phyloP scores from a whole-genome alignment of 2,113 vertebrate genomes.

The Carassius gibelio region DNA sequence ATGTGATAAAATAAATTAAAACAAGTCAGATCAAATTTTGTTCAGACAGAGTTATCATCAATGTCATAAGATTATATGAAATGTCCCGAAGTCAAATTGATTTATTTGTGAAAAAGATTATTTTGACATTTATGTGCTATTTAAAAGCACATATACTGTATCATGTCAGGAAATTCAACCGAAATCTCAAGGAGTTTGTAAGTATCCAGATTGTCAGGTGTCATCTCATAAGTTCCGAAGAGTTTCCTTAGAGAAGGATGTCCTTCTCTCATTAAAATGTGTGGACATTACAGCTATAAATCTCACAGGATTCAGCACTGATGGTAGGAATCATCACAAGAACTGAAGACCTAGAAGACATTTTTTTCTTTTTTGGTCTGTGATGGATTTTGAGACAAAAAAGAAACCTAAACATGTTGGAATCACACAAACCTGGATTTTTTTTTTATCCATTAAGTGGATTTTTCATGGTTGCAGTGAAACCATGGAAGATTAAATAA shows the following conservation, averaged over 20 bases:
- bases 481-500: background rate
- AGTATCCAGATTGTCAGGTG: conserved; percentile 27
- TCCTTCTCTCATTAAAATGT: background rate
- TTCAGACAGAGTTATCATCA: background rate
- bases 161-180: background rate
- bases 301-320: background rate
- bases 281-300: background rate
- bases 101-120: background rate
- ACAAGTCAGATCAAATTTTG: background rate
- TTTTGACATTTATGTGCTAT: background rate
- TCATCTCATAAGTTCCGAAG: background rate
- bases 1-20: background rate
- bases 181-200: conserved; percentile 25
- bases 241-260: background rate
- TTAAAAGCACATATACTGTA: conserved; percentile 1
- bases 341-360: background rate
- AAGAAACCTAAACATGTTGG: background rate
- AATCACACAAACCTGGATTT: background rate
- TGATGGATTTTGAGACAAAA: background rate
- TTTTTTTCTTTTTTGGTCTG: background rate
- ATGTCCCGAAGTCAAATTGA: background rate
- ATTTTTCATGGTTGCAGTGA: background rate
- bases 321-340: background rate
- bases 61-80: background rate
- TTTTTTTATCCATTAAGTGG: background rate